Evolutionary conservation across 2,797 vertebrate genomes (phyloP), one percentile per base, ranked within the genome.

Genomic region (Spinus olivaceus): DNA sequence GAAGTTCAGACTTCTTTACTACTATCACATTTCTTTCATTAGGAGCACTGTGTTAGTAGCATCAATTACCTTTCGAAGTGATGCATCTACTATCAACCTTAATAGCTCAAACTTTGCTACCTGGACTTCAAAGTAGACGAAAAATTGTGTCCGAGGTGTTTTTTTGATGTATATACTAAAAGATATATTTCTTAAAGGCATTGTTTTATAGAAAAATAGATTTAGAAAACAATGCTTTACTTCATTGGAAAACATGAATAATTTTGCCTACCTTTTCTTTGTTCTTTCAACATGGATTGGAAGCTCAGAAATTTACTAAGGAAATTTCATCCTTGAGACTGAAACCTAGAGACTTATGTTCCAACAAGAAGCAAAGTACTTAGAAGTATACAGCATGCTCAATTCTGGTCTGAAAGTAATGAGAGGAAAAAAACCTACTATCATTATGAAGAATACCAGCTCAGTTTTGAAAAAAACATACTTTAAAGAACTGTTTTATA

Each of bases 401-500:
- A 74, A 37, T 53, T 90, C 39, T 25, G 14, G 11, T 69, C 74
- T 83, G 59, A 76, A 86, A 83, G 37, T 65, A 83, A 67, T 27
- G 17, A 86, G 81, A 19, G 32, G 79, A 78, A 90, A 76, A 86
- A 35, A 2, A 42, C 18, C 12, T 77, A 86, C 18, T 61, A 54
- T 63, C 51, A 80, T 72, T 95, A 95, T 37, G 37, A 85, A 82
- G 64, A 82, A 22, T 71, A 91, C 47, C 71, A 82, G 41, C 3
- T 42, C 32, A 82, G 60, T 49, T 85, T 61, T 66, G 49, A 83
- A 85, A 89, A 81, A 92, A 79, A 41, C n/a, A 51, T 41, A 69
- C 35, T 88, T 91, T 72, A 65, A 94, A 92, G 57, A 81, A 83
- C 54, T 70, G 28, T 72, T 92, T 94, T 81, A 81, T 69, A 83